A percentile compares a stretch with the other conserved stretches of the same genome.
Evolutionary conservation across 35 echinoderm and acorn worm species (phyloP).

Genomic region (Heliocidaris tuberculata): DNA sequence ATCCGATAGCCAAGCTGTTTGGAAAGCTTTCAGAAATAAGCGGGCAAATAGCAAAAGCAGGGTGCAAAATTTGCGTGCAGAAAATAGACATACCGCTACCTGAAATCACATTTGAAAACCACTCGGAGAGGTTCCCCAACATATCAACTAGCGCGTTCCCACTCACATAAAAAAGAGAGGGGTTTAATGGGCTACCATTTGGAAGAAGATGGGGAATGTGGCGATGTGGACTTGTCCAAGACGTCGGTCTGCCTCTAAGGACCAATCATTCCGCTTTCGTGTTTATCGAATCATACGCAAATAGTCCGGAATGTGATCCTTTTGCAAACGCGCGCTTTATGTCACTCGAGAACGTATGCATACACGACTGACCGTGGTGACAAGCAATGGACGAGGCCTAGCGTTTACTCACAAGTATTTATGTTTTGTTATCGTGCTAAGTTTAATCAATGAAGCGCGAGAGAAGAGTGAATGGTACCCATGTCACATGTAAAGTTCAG

Average conservation of each 20-base stretch:
- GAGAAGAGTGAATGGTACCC: background rate
- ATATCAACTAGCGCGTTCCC: background rate
- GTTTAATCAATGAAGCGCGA: background rate
- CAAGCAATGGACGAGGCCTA: background rate
- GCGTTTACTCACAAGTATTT: background rate
- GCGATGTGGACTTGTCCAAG: background rate
- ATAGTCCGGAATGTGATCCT: conserved; percentile 1
- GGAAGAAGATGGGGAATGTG: background rate
- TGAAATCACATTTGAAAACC: background rate
- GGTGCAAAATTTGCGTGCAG: background rate
- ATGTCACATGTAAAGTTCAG: background rate
- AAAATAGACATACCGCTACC: background rate
- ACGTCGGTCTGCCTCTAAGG: background rate
- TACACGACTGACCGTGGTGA: background rate
- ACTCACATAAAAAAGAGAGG: background rate
- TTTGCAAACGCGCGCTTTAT: background rate
- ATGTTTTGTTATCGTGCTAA: conserved; percentile 1
- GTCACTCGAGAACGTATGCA: background rate
- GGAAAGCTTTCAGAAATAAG: background rate
- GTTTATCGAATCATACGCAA: background rate
- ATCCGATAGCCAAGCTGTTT: background rate
- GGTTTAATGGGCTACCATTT: too few species aligned
- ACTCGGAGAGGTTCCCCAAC: background rate
- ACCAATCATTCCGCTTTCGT: conserved; percentile 1
- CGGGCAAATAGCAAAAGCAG: background rate